These are phyloP conservation scores for Eurytoma californica DNA, from an alignment of 2,888 invertebrate species.

Conservation along the genomic window DNA sequence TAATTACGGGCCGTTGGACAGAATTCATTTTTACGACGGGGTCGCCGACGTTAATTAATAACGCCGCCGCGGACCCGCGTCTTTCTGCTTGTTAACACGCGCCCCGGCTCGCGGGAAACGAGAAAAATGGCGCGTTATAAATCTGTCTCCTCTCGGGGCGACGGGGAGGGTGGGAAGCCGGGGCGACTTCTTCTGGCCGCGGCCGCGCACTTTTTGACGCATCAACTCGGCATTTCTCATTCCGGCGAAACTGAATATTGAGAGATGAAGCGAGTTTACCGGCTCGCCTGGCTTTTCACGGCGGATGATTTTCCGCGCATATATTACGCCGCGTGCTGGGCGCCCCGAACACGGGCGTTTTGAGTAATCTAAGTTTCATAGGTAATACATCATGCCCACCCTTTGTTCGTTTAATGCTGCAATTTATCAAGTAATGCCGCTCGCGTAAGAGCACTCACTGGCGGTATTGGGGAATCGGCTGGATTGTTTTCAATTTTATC, in stretches of 20 bases:
- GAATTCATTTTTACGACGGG: constrained; percentile 50
- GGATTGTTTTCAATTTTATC: no score
- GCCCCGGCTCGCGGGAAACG: constrained; percentile 8
- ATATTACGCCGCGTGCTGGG: neutral
- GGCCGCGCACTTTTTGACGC: constrained; percentile 17
- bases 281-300: constrained; percentile 11
- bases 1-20: constrained; percentile 52
- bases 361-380: no score
- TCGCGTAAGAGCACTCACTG: no score
- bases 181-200: neutral
- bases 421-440: no score
- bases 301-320: constrained; percentile 7
- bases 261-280: constrained; percentile 9
- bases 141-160: constrained; percentile 43
- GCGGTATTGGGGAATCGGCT: no score
- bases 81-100: constrained; percentile 54
- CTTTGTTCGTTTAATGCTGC: no score
- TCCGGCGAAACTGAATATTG: constrained; percentile 31
- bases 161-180: neutral
- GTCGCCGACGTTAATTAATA: constrained; percentile 54
- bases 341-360: no score
- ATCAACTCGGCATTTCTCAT: constrained; percentile 42
- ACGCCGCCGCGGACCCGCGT: constrained; percentile 31
- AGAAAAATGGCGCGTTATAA: constrained; percentile 56
- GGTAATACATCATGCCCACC: no score